Evolutionary conservation across 2,888 invertebrate genomes (phyloP).

Genomic region (Pyrocoelia pectoralis): DNA sequence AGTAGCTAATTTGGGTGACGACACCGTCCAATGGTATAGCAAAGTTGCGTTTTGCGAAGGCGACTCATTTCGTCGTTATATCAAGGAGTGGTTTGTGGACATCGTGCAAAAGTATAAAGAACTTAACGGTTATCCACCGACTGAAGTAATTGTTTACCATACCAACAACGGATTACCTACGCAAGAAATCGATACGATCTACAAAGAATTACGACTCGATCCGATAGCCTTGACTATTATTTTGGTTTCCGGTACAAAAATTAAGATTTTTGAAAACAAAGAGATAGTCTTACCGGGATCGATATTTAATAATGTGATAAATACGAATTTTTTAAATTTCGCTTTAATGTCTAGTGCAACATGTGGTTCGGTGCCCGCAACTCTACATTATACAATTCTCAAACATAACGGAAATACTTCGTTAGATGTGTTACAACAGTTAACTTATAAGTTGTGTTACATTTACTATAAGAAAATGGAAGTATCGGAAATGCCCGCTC

Average conservation of each 20-base stretch:
- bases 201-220: neutral
- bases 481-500: conserved; percentile 1
- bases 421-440: neutral
- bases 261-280: neutral
- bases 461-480: conserved; percentile 11
- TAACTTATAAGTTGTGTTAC: conserved; percentile 15
- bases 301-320: neutral
- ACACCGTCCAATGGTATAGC: conserved; percentile 15
- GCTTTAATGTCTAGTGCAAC: neutral
- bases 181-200: neutral
- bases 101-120: neutral
- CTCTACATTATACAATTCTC: conserved; percentile 4
- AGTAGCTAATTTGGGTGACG: neutral
- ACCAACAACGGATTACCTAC: neutral
- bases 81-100: neutral
- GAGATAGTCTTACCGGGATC: neutral
- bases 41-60: neutral
- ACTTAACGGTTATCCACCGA: conserved; percentile 1
- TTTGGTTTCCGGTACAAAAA: neutral
- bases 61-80: neutral
- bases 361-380: neutral
- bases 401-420: neutral
- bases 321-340: neutral
- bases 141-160: conserved; percentile 2
- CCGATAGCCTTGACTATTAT: neutral